These are phyloP conservation scores for Gastrophysa polygoni DNA, from an alignment of 2,888 invertebrate species.

Conservation along the genomic window DNA sequence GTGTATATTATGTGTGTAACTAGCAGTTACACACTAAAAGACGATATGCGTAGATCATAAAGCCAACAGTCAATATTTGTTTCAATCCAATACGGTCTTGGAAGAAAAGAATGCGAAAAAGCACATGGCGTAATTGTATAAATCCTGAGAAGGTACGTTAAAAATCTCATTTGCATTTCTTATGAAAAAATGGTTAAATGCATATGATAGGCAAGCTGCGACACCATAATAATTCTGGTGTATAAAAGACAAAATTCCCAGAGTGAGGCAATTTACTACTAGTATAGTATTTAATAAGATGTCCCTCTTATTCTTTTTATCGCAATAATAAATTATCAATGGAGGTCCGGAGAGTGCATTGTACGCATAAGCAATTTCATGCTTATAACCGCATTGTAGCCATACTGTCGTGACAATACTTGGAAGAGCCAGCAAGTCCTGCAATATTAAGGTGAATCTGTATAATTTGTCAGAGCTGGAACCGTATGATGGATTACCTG, in stretches of 20 bases:
- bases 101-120: slow-evolving; percentile 54
- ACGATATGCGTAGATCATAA: slow-evolving; percentile 19
- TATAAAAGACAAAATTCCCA: slow-evolving; percentile 44
- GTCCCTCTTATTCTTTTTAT: slow-evolving; percentile 35
- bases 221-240: slow-evolving; percentile 51
- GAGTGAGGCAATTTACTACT: slow-evolving; percentile 42
- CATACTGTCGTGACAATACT: slow-evolving; percentile 43
- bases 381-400: slow-evolving; percentile 39
- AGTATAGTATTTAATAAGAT: slow-evolving; percentile 46
- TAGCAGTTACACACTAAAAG: not conserved
- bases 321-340: slow-evolving; percentile 40
- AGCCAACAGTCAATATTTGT: slow-evolving; percentile 24
- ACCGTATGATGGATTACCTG: slow-evolving; percentile 54
- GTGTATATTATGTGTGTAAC: no score
- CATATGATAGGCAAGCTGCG: slow-evolving; percentile 47
- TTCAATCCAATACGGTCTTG: slow-evolving; percentile 41
- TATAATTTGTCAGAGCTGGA: slow-evolving; percentile 43
- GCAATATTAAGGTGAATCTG: slow-evolving; percentile 44
- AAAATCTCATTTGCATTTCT: slow-evolving; percentile 44
- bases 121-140: slow-evolving; percentile 55
- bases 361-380: slow-evolving; percentile 37
- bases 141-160: slow-evolving; percentile 52
- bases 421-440: slow-evolving; percentile 46
- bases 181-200: slow-evolving; percentile 50
- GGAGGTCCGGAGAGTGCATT: slow-evolving; percentile 42